These are phyloP conservation scores for Drosophila melanocephala DNA, from an alignment of 2,888 invertebrate genomes.

Conservation along the genomic window DNA sequence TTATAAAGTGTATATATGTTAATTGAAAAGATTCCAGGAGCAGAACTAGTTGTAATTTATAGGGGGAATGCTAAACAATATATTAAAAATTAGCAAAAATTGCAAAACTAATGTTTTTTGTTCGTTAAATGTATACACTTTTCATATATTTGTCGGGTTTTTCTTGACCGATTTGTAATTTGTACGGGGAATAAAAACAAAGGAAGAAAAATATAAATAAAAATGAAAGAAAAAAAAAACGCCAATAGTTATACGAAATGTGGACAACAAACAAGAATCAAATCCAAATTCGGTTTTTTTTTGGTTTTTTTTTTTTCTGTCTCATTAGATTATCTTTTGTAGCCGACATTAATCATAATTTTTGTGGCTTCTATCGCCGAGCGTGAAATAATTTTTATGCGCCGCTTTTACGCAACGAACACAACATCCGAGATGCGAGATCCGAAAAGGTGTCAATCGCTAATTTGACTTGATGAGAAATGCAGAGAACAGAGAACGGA, in stretches of 20 bases:
- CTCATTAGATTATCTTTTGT: background rate
- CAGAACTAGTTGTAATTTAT: background rate
- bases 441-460: slow-evolving; percentile 73
- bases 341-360: slow-evolving; percentile 77
- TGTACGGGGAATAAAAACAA: background rate
- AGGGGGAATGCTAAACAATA: background rate
- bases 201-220: background rate
- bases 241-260: slow-evolving; percentile 48
- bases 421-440: slow-evolving; percentile 17
- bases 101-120: background rate
- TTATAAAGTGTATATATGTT: background rate
- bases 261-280: slow-evolving; percentile 77
- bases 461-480: slow-evolving; percentile 59
- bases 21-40: background rate
- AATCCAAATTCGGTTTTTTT: slow-evolving; percentile 65
- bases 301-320: background rate
- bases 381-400: slow-evolving; percentile 79
- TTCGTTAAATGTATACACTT: background rate
- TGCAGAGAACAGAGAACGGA: slow-evolving; percentile 30
- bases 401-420: slow-evolving; percentile 68
- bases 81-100: background rate
- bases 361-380: slow-evolving; percentile 47
- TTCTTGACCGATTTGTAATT: background rate
- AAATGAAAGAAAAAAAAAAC: slow-evolving; percentile 11
- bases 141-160: background rate